phyloP scores from a whole-genome alignment of 53 echinoderm and acorn worm species.

The Hippasteria phrygiana region DNA sequence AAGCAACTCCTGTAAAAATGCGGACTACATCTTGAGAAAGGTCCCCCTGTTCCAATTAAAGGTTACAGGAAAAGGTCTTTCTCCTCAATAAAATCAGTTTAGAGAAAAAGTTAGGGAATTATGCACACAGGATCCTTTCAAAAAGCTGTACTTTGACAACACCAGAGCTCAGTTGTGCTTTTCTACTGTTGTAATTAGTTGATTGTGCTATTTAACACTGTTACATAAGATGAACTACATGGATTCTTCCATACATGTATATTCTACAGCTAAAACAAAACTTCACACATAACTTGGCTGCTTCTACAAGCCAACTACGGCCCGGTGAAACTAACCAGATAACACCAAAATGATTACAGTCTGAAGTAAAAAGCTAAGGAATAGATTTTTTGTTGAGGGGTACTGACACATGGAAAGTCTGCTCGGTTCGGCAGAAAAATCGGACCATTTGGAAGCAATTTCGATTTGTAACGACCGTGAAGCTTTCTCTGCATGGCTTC shows the following conservation, averaged over 20 bases:
- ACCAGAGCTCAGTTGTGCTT: too few relatives aligned
- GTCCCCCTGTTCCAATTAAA: not conserved
- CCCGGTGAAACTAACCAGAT: too few relatives aligned
- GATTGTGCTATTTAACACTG: too few relatives aligned
- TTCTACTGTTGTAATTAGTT: too few relatives aligned
- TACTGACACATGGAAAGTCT: not conserved
- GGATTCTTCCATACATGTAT: too few relatives aligned
- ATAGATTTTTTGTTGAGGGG: not conserved
- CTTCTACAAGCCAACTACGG: too few relatives aligned
- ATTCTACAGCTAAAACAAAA: too few relatives aligned
- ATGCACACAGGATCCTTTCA: too few relatives aligned
- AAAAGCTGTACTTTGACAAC: too few relatives aligned
- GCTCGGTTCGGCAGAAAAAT: not conserved
- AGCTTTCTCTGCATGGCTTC: slow-evolving; percentile 26
- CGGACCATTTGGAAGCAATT: slow-evolving; percentile 10
- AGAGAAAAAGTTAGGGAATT: too few relatives aligned
- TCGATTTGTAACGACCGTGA: slow-evolving; percentile 20
- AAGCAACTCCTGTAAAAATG: slow-evolving; percentile 25
- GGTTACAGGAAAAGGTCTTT: not conserved
- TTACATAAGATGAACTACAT: too few relatives aligned
- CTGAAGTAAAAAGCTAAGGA: not conserved
- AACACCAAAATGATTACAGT: not conserved
- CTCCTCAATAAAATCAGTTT: slow-evolving; percentile 1
- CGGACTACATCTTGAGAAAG: slow-evolving; percentile 7
- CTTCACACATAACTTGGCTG: too few relatives aligned